Evolutionary conservation across 2,797 vertebrate species (phyloP).

Genomic region (Notoglanidium macrostoma): DNA sequence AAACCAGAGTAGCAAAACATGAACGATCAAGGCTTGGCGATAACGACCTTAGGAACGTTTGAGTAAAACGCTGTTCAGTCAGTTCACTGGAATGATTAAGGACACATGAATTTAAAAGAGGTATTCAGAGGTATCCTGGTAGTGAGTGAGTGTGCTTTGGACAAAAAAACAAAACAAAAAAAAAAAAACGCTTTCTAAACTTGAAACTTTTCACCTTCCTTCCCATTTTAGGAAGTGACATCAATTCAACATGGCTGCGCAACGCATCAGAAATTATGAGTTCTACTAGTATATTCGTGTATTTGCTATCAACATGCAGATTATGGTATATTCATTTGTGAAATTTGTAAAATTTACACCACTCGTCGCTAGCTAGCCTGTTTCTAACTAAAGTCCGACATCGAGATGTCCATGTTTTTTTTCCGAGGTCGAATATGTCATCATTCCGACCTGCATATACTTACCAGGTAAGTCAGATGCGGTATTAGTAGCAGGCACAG

Average conservation of each 20-base stretch:
- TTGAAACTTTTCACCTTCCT: background rate
- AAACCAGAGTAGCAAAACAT: no score
- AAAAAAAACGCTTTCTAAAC: background rate
- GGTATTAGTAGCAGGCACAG: background rate
- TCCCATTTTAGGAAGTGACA: background rate
- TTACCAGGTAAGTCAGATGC: background rate
- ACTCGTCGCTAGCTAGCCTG: background rate
- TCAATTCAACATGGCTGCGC: background rate
- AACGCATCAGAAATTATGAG: background rate
- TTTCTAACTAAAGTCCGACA: background rate
- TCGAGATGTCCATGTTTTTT: background rate
- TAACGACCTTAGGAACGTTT: background rate
- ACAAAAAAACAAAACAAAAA: no score
- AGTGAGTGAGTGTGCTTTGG: background rate
- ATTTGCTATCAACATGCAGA: background rate
- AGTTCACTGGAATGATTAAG: background rate
- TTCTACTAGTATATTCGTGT: background rate
- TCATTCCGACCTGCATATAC: background rate
- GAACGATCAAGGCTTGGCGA: no score
- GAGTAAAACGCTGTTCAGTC: background rate
- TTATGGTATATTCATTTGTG: background rate
- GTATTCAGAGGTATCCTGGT: background rate
- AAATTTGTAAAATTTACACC: background rate
- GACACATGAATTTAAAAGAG: background rate
- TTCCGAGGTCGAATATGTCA: background rate